Evolutionary conservation across 2,888 invertebrate genomes (phyloP), one percentile per base, ranked within the genome.

Genomic region (Escarpia spicata): DNA sequence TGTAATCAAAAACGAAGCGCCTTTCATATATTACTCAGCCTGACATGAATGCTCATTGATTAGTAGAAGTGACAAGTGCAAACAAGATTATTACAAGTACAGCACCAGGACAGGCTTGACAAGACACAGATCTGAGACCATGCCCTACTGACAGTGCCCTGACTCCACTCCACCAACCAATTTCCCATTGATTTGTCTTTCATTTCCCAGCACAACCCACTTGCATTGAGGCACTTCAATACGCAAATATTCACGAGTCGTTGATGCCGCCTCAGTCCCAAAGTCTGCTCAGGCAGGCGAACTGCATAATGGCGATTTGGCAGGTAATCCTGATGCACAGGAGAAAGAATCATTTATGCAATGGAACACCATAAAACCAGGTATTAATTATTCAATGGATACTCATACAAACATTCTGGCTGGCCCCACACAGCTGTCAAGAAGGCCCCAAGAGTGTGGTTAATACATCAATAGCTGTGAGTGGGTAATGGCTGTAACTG

Each of bases 341-440:
- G 75, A 75, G 75, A 2, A 52, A 75, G 75, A 19, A 75, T 75
- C 26, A 75, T 75, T 26, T 75, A 75, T 75, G 75, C 75, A 75
- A n/a, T 26, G 75, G 75, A 75, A 75, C 75, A 75, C 75, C n/a
- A 75, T 75, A 75, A 75, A 75, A 26, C 75, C 75, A 75, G 75
- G 75, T 75, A 75, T 75, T 75, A 75, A 75, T 75, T 75, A 75
- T 75, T 75, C 75, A 75, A 75, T 75, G 75, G 75, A 26, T 75
- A 75, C 75, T 75, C 75, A 75, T 75, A 6, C 26, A 75, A 75
- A 75, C 75, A 75, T 75, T 75, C 75, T 75, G 75, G 26, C 75
- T 26, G 75, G 26, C 75, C 75, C 52, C n/a, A n/a, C 8, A 6
- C 75, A 75, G 75, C 75, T 75, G 75, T 26, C 75, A 75, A 75